These are phyloP conservation scores for Mesorhabditis sp. DNA, from an alignment of 2,888 invertebrate genomes.

Conservation along the genomic window DNA sequence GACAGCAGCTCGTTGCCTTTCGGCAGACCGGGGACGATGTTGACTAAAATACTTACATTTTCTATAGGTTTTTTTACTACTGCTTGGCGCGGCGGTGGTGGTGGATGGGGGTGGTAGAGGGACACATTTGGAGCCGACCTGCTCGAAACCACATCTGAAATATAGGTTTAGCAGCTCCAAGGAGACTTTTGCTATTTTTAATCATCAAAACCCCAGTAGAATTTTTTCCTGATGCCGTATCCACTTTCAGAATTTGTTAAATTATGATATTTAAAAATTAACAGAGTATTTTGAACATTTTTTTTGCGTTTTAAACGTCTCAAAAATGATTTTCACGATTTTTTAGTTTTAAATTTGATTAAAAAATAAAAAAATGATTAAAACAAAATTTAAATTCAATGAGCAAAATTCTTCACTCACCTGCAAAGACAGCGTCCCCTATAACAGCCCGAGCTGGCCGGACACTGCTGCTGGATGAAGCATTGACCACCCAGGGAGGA, in stretches of 20 bases:
- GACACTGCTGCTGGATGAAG: constrained; percentile 57
- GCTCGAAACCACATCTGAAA: constrained; percentile 41
- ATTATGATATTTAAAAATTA: no score
- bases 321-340: no score
- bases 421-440: constrained; percentile 54
- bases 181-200: no score
- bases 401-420: constrained; percentile 8
- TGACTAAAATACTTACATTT: constrained; percentile 16
- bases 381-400: no score
- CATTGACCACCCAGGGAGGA: constrained; percentile 49
- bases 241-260: no score
- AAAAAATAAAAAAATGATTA: no score
- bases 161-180: no score
- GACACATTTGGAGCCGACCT: constrained; percentile 44
- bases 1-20: constrained; percentile 29
- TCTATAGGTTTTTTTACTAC: constrained; percentile 18
- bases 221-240: no score
- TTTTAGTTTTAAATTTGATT: no score
- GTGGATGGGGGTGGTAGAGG: constrained; percentile 47
- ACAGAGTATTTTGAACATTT: no score
- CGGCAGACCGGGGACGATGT: constrained; percentile 26
- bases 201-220: no score
- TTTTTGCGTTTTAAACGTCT: no score
- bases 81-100: constrained; percentile 42
- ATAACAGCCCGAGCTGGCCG: constrained; percentile 54